Percentiles rank a stretch among this genome's conserved stretches.
phyloP scores from a whole-genome alignment of 2,797 vertebrate genomes.

The Moxostoma hubbsi region DNA sequence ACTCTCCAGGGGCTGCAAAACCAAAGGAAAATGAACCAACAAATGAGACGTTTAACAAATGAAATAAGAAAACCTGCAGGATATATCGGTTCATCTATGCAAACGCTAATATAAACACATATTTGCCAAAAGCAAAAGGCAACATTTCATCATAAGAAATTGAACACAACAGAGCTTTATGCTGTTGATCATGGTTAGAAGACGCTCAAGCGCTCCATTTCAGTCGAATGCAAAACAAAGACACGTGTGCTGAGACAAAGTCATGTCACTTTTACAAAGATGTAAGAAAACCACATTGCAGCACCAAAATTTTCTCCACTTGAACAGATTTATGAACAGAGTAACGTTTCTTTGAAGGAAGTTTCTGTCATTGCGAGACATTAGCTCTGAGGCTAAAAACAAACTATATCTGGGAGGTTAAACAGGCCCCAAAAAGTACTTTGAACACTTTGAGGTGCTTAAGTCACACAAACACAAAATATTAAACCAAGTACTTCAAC shows the following conservation, averaged over 20 bases:
- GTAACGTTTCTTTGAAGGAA: background rate
- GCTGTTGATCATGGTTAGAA: background rate
- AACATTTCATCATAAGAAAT: background rate
- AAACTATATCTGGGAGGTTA: background rate
- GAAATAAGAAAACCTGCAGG: too few species aligned
- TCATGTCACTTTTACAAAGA: background rate
- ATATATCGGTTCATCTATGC: too few species aligned
- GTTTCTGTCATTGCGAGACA: background rate
- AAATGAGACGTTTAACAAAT: too few species aligned
- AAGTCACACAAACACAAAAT: too few species aligned
- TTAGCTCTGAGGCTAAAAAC: background rate
- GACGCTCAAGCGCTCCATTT: background rate
- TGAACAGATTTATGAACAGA: slow-evolving; percentile 1
- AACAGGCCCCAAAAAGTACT: too few species aligned
- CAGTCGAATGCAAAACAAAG: slow-evolving; percentile 5
- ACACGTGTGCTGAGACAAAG: background rate
- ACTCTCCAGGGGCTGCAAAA: slow-evolving; percentile 47
- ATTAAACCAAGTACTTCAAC: too few species aligned
- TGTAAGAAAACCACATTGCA: slow-evolving; percentile 1
- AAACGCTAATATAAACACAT: background rate
- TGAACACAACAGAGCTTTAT: slow-evolving; percentile 32
- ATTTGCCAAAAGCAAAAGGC: slow-evolving; percentile 12
- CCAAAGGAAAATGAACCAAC: background rate
- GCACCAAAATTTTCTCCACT: slow-evolving; percentile 30
- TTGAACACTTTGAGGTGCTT: too few species aligned